These are phyloP conservation scores for Piscicola geometra DNA, from an alignment of 2,888 invertebrate species.

Conservation along the genomic window DNA sequence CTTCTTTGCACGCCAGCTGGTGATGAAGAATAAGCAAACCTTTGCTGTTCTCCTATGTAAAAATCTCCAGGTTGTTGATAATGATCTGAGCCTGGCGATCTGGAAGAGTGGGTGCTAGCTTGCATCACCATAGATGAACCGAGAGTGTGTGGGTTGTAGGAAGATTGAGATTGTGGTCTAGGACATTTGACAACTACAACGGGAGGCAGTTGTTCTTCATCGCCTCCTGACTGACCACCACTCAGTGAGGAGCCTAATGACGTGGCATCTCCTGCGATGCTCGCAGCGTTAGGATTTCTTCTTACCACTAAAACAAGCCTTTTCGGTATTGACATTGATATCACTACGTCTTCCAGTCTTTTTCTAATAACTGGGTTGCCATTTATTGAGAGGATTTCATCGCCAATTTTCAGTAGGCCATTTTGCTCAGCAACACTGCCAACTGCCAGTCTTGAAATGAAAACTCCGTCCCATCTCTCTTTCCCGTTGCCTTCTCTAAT, in stretches of 20 bases:
- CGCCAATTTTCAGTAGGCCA: constrained; percentile 92
- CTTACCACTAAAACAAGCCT: constrained; percentile 84
- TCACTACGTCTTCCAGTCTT: constrained; percentile 97
- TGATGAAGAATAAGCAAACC: constrained; percentile 30
- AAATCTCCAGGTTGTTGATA: constrained; percentile 31
- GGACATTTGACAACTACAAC: constrained; percentile 33
- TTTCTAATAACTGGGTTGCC: constrained; percentile 93
- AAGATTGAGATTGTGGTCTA: constrained; percentile 5
- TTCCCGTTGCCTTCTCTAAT: constrained; percentile 98
- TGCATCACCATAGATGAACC: constrained; percentile 28
- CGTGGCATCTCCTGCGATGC: constrained; percentile 14
- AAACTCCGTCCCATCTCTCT: constrained; percentile 89
- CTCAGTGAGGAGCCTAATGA: constrained; percentile 27
- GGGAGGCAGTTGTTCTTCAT: constrained; percentile 31
- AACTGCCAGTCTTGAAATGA: constrained; percentile 90
- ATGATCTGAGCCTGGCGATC: constrained; percentile 31
- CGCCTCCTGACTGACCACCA: constrained; percentile 31
- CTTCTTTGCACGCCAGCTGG: constrained; percentile 28
- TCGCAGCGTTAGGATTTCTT: constrained; percentile 43
- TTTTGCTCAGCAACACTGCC: constrained; percentile 95
- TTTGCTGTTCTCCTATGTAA: constrained; percentile 32
- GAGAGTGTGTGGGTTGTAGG: constrained; percentile 15
- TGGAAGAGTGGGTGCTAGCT: constrained; percentile 20
- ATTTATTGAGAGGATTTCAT: constrained; percentile 96
- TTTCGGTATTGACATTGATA: constrained; percentile 97